Evolutionary conservation across 2,113 vertebrate genomes (phyloP).

Genomic region (Saguinus midas): DNA sequence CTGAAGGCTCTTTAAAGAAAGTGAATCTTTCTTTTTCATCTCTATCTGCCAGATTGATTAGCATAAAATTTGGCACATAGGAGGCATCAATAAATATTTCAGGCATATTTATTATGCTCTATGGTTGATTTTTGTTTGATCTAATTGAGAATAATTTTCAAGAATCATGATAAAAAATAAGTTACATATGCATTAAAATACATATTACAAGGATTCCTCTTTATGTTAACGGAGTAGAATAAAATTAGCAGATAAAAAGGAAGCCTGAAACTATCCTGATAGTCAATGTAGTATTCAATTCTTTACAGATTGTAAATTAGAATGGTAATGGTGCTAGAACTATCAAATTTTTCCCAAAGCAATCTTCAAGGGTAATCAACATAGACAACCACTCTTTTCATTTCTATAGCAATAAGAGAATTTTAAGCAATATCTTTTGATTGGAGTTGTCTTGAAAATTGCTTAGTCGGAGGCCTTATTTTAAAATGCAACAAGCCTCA

Average conservation of each 20-base stretch:
- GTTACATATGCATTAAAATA: slow-evolving; percentile 59
- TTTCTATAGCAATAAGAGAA: slow-evolving; percentile 85
- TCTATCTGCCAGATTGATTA: slow-evolving; percentile 9
- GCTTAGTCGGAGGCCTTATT: slow-evolving; percentile 85
- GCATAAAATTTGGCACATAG: background rate
- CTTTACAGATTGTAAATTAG: slow-evolving; percentile 77
- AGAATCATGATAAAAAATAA: slow-evolving; percentile 61
- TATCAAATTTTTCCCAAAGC: slow-evolving; percentile 84
- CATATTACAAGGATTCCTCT: background rate
- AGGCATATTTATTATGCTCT: slow-evolving; percentile 17
- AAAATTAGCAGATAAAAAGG: slow-evolving; percentile 56
- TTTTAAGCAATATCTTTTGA: slow-evolving; percentile 86
- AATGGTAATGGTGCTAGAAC: slow-evolving; percentile 78
- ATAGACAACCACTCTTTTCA: slow-evolving; percentile 87
- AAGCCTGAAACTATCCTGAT: background rate
- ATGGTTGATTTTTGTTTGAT: slow-evolving; percentile 48
- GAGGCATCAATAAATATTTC: slow-evolving; percentile 19
- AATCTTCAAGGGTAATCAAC: slow-evolving; percentile 87
- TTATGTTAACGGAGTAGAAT: slow-evolving; percentile 45
- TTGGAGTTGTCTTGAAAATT: slow-evolving; percentile 85
- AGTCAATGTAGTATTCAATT: slow-evolving; percentile 32
- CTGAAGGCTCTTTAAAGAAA: background rate
- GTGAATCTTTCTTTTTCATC: background rate
- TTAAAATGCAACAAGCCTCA: slow-evolving; percentile 85
- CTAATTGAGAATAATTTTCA: background rate